Evolutionary conservation across 2,797 vertebrate genomes (phyloP).

Genomic region (Centroberyx gerrardi): DNA sequence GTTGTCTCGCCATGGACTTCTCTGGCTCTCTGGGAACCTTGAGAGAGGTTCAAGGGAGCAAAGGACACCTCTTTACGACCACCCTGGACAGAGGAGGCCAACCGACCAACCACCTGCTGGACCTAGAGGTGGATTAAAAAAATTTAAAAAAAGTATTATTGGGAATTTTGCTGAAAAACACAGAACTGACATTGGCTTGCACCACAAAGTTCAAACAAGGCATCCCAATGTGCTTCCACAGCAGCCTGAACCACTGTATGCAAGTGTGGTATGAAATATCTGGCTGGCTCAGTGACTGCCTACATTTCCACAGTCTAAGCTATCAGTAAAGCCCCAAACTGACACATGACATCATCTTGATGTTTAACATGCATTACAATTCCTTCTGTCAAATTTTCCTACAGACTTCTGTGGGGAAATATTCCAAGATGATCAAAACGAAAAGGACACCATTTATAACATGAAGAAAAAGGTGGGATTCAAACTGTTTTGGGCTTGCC

Average conservation of each 20-base stretch:
- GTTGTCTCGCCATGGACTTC: constrained; percentile 79
- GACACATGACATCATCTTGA: background rate
- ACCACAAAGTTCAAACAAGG: background rate
- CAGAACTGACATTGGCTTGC: background rate
- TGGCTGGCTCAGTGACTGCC: too few species aligned
- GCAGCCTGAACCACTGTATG: constrained; percentile 1
- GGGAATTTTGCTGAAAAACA: constrained; percentile 1
- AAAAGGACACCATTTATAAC: background rate
- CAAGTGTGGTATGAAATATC: constrained; percentile 1
- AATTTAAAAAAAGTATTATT: background rate
- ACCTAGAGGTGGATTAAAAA: constrained; percentile 80
- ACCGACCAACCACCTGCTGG: constrained; percentile 94
- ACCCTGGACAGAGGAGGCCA: constrained; percentile 87
- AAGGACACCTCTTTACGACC: constrained; percentile 89
- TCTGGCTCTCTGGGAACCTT: constrained; percentile 85
- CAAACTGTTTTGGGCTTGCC: background rate
- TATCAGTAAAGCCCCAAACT: background rate
- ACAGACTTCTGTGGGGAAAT: too few species aligned
- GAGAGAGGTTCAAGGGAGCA: constrained; percentile 94
- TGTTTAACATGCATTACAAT: background rate
- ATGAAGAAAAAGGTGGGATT: background rate
- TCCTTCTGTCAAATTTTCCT: background rate
- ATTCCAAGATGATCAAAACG: too few species aligned
- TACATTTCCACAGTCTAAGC: too few species aligned
- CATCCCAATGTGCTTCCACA: background rate